Conservation (phyloP, 2,888 invertebrate species). For the Melanotus villosus region DNA sequence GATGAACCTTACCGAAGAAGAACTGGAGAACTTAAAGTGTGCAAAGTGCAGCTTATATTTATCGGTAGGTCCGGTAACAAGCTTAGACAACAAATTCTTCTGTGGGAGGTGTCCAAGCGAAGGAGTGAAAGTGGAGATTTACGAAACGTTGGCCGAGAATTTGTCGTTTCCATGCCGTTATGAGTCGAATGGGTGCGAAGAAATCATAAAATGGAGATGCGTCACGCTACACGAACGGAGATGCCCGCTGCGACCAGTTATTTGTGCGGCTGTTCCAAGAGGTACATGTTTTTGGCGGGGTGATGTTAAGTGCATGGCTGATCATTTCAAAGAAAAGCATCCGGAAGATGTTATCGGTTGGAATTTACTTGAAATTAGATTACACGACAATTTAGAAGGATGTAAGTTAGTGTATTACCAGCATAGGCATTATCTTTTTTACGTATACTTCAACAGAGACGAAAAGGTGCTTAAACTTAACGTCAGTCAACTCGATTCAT, state of each 20-base stretch:
- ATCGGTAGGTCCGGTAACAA: neutral
- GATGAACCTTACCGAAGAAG: neutral
- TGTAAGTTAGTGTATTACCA: neutral
- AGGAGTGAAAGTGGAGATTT: neutral
- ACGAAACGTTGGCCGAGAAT: neutral
- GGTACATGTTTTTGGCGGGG: neutral
- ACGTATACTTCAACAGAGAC: neutral
- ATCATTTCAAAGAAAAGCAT: neutral
- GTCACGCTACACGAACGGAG: neutral
- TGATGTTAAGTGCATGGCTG: neutral
- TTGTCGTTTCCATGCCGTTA: conserved; percentile 5
- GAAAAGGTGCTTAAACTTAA: neutral
- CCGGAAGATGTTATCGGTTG: neutral
- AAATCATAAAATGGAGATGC: neutral
- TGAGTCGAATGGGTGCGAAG: neutral
- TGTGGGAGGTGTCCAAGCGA: conserved; percentile 4
- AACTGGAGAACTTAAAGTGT: neutral
- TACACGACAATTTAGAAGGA: neutral
- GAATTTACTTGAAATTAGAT: neutral
- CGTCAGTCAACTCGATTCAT: neutral
- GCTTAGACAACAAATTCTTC: neutral
- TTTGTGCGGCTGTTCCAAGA: neutral
- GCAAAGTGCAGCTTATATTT: neutral
- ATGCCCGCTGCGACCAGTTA: neutral
- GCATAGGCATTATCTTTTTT: neutral